These are phyloP conservation scores for Maniola jurtina DNA, from an alignment of 1,140 invertebrate genomes.

Conservation along the genomic window DNA sequence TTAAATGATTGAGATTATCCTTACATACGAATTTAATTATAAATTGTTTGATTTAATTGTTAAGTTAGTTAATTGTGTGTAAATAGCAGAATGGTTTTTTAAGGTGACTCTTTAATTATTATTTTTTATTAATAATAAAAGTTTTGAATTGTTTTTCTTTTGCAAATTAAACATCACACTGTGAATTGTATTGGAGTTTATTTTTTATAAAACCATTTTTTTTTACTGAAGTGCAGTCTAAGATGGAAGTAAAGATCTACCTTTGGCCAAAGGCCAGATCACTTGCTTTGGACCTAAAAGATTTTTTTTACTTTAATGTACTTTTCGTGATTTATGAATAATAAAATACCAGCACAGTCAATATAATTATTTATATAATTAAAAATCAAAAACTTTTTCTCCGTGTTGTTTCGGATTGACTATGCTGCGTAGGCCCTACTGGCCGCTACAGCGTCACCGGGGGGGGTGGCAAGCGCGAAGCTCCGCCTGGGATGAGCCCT, in stretches of 20 bases:
- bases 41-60: background rate
- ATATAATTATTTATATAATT: no score
- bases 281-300: no score
- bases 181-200: constrained; percentile 36
- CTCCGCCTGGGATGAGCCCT: no score
- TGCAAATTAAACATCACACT: constrained; percentile 37
- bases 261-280: no score
- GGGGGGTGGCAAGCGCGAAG: no score
- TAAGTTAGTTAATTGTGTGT: constrained; percentile 1
- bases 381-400: no score
- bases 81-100: constrained; percentile 10
- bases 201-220: constrained; percentile 30
- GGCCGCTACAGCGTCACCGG: no score
- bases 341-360: no score
- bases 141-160: constrained; percentile 22
- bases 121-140: constrained; percentile 13
- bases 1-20: constrained; percentile 20
- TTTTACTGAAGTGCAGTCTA: background rate
- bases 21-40: constrained; percentile 22
- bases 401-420: no score
- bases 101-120: constrained; percentile 12
- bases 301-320: no score
- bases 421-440: no score
- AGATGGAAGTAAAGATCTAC: background rate
- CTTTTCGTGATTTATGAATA: no score